These are phyloP conservation scores for Cladopsammia gracilis DNA, from an alignment of 64 coral and sea anemone species.

Conservation along the genomic window DNA sequence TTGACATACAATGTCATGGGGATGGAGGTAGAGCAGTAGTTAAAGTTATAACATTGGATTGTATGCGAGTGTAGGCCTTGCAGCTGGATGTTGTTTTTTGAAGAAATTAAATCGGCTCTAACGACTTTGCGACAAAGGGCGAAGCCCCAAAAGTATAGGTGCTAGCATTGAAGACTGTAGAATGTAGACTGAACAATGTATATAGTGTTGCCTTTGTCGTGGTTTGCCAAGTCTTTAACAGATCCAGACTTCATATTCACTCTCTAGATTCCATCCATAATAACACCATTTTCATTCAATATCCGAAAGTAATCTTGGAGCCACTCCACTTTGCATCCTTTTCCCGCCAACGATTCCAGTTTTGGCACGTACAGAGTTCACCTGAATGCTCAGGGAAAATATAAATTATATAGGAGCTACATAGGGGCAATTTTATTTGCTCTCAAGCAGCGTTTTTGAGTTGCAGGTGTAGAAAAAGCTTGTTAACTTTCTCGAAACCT, in stretches of 20 bases:
- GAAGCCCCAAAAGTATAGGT: background rate
- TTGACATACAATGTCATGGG: background rate
- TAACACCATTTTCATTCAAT: too few relatives aligned
- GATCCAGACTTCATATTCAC: too few relatives aligned
- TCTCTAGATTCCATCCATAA: too few relatives aligned
- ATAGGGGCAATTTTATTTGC: conserved; percentile 22
- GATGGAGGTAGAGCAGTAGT: background rate
- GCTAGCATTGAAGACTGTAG: background rate
- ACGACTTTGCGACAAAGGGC: background rate
- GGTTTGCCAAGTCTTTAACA: too few relatives aligned
- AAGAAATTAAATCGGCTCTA: background rate
- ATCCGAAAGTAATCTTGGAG: too few relatives aligned
- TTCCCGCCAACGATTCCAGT: too few relatives aligned
- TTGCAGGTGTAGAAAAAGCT: too few relatives aligned
- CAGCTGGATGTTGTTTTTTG: background rate
- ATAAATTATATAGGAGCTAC: background rate
- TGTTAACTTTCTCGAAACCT: too few relatives aligned
- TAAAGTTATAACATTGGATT: background rate
- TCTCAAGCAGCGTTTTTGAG: too few relatives aligned
- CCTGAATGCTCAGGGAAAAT: background rate
- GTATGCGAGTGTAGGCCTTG: background rate
- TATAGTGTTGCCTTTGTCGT: too few relatives aligned
- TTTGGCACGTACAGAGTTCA: background rate
- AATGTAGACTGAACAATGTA: too few relatives aligned
- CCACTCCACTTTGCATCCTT: too few relatives aligned